phyloP scores from a whole-genome alignment of 1,140 invertebrate genomes.

The Pemphigus obesinymphae region DNA sequence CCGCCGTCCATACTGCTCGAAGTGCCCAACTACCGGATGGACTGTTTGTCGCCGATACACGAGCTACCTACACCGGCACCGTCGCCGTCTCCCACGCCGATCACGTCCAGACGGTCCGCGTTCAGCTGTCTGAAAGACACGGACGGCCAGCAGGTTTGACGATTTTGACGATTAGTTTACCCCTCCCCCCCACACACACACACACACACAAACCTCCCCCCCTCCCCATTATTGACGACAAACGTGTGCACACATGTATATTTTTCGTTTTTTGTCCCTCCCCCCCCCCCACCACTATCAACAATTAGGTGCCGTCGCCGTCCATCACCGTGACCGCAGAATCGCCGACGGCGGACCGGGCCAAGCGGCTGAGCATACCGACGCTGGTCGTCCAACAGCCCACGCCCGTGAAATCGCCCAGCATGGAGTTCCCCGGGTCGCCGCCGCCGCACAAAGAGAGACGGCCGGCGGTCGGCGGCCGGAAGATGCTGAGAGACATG shows the following conservation, averaged over 20 bases:
- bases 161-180: slow-evolving; percentile 40
- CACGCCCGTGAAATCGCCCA: slow-evolving; percentile 21
- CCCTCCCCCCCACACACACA: no score
- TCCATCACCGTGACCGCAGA: slow-evolving; percentile 52
- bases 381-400: slow-evolving; percentile 39
- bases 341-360: slow-evolving; percentile 52
- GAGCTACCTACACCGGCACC: slow-evolving; percentile 64
- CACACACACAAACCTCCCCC: no score
- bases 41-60: slow-evolving; percentile 67
- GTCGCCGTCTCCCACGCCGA: slow-evolving; percentile 64
- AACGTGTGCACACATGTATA: no score
- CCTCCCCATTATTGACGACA: no score
- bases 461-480: no score
- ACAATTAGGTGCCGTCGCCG: background rate
- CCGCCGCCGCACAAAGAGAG: slow-evolving; percentile 56
- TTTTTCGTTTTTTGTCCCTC: no score
- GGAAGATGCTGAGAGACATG: slow-evolving; percentile 8
- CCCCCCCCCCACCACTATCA: background rate
- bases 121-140: background rate
- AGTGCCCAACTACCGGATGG: slow-evolving; percentile 67
- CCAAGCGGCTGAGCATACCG: slow-evolving; percentile 46
- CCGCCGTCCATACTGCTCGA: slow-evolving; percentile 67
- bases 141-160: slow-evolving; percentile 40
- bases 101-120: slow-evolving; percentile 51
- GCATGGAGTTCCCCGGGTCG: slow-evolving; percentile 53